These are phyloP conservation scores for Aleiodes sp. DNA, from an alignment of 1,140 invertebrate species.

Conservation along the genomic window DNA sequence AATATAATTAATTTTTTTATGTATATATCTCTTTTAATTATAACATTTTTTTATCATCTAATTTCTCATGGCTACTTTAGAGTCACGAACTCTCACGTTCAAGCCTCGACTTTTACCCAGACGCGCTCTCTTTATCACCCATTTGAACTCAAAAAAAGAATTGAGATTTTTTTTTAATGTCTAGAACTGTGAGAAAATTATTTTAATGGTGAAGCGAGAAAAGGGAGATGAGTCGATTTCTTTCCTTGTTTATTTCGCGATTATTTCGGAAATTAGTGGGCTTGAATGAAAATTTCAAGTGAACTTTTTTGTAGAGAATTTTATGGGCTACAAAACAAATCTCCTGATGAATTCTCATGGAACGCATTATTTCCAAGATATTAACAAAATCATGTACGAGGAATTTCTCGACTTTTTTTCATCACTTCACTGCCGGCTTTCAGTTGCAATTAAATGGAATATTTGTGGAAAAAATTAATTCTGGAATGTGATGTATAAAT, in stretches of 20 bases:
- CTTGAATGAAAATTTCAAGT: no score
- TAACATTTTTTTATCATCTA: constrained; percentile 3
- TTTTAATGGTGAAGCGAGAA: neutral
- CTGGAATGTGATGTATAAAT: no score
- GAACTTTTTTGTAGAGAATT: no score
- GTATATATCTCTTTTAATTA: constrained; percentile 16
- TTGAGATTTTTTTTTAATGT: neutral
- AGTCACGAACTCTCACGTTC: neutral
- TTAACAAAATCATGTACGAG: no score
- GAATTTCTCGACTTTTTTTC: no score
- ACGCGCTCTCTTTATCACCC: constrained; percentile 16
- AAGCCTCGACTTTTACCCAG: neutral
- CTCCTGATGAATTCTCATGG: no score
- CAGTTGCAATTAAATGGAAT: no score
- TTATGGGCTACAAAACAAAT: no score
- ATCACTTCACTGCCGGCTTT: no score
- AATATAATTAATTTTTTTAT: neutral
- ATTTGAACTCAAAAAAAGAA: neutral
- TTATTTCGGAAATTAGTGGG: no score
- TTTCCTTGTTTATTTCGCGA: neutral
- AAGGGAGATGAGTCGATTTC: neutral
- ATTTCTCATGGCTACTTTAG: constrained; percentile 12
- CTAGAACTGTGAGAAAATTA: neutral
- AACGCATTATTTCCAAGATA: no score
- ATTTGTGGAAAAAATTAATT: no score